Evolutionary conservation across 2,797 vertebrate genomes (phyloP), one percentile per base, ranked within the genome.

Genomic region (Acanthiza pusilla): DNA sequence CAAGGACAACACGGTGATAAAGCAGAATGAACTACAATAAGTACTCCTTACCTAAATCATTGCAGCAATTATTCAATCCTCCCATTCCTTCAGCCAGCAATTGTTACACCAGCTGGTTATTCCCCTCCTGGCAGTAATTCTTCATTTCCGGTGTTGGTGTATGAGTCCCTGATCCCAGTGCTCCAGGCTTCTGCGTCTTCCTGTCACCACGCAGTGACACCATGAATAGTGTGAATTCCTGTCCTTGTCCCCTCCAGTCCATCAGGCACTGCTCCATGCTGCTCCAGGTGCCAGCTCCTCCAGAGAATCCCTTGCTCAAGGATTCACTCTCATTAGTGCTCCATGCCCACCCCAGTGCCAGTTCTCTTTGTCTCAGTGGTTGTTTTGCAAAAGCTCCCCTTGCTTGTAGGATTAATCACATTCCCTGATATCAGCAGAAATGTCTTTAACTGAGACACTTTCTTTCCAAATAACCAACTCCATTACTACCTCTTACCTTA

Each of bases 151-250:
- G 16, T 54, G 50, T 43, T 20, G 19, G 29, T 20, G 3, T 74
- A 9, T 3, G 2, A 75, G 21, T 68, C 42, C 12, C 11, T 68
- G 16, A 27, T 23, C 18, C 66, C 29, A 55, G 29, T 16, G 3
- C 10, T 50, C 16, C 66, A 67, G 32, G 12, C 26, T 65, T 23
- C 30, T 47, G 18, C 13, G 8, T 58, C 54, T 34, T 86, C n/a
- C 66, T 47, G 45, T 18, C 32, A 55, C 22, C n/a, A 18, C 0
- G 0, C 17, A 70, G 36, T 63, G 58, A 75, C 29, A 32, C 38
- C 0, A 0, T 22, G 30, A 62, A 8, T 0, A 5, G 26, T 1
- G 1, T 16, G 9, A 9, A 21, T 26, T 72, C 18, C 23, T 47
- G n/a, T 30, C 48, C 71, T 67, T 50, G 17, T 54, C 13, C 14